Evolutionary conservation across 2,888 invertebrate genomes (phyloP).

Genomic region (Hypomecis punctinalis): DNA sequence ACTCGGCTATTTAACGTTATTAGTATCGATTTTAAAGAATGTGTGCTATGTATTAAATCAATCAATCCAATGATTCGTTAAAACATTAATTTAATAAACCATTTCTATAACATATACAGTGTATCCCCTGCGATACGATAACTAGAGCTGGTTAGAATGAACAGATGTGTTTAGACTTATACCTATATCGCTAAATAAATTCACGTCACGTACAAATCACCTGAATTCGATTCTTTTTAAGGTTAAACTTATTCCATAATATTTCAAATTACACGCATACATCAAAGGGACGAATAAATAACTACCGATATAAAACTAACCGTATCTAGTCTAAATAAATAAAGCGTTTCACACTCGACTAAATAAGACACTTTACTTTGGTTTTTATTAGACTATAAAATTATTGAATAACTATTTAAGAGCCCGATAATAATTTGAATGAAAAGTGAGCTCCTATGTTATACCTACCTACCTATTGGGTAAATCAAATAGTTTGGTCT

Average conservation of each 20-base stretch:
- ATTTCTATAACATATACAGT: too few species aligned
- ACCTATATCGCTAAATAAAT: neutral
- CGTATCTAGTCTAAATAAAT: constrained; percentile 66
- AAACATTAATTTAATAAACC: too few species aligned
- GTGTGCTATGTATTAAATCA: too few species aligned
- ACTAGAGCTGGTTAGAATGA: neutral
- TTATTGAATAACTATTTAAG: constrained; percentile 28
- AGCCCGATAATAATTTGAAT: neutral
- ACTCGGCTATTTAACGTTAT: too few species aligned
- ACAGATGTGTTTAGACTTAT: neutral
- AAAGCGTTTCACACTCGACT: constrained; percentile 84
- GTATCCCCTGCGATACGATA: too few species aligned
- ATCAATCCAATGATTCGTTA: too few species aligned
- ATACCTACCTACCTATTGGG: neutral
- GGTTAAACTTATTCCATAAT: neutral
- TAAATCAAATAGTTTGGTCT: neutral
- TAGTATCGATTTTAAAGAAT: too few species aligned
- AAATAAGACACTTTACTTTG: constrained; percentile 81
- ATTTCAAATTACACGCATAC: neutral
- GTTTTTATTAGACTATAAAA: constrained; percentile 73
- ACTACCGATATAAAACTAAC: constrained; percentile 4
- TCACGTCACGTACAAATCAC: neutral
- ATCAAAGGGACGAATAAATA: constrained; percentile 16
- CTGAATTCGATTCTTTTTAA: neutral
- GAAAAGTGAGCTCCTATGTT: neutral